Conservation (phyloP, 2,113 vertebrate species). For the Menura novaehollandiae region DNA sequence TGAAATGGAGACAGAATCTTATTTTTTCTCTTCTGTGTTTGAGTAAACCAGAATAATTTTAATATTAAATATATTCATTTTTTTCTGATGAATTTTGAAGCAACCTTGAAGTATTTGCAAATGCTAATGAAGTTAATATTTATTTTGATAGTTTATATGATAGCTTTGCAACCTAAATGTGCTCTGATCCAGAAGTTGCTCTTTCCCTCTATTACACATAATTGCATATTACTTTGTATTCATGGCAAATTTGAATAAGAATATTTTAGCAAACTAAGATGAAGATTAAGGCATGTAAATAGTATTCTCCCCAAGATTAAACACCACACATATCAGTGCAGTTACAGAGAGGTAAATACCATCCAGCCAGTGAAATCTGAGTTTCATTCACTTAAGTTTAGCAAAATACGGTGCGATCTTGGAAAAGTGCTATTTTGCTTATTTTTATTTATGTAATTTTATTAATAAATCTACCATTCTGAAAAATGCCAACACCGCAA, state of each 20-base stretch:
- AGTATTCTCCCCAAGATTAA: neutral
- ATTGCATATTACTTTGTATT: constrained; percentile 6
- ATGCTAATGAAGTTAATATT: constrained; percentile 3
- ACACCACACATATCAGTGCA: neutral
- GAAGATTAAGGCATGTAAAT: neutral
- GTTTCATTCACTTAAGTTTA: neutral
- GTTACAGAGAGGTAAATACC: neutral
- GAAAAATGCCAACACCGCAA: neutral
- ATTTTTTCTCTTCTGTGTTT: neutral
- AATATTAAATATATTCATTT: neutral
- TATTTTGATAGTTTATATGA: constrained; percentile 23
- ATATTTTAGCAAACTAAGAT: neutral
- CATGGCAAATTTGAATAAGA: neutral
- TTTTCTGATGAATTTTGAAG: neutral
- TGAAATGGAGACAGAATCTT: neutral
- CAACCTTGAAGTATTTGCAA: neutral
- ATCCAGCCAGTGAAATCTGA: neutral
- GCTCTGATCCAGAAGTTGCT: constrained; percentile 7
- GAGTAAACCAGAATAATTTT: neutral
- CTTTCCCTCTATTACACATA: neutral
- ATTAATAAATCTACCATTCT: neutral
- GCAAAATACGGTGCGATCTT: neutral
- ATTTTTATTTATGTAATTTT: neutral
- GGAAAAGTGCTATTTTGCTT: neutral
- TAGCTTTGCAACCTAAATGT: neutral